These are phyloP conservation scores for Polietes domitor DNA, from an alignment of 2,888 invertebrate species.

Conservation along the genomic window DNA sequence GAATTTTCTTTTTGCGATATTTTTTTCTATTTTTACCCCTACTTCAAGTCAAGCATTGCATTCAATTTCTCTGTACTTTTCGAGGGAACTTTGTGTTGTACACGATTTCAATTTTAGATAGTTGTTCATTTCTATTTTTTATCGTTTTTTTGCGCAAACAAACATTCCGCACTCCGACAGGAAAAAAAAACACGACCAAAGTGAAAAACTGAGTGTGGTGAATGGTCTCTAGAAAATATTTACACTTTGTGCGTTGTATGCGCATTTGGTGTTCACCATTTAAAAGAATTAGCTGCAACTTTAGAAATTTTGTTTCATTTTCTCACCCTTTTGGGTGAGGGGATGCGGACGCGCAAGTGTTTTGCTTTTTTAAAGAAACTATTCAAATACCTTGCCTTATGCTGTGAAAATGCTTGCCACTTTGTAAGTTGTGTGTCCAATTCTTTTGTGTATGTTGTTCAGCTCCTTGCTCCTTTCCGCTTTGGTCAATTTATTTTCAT, in stretches of 20 bases:
- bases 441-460: background rate
- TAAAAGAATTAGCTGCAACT: constrained; percentile 29
- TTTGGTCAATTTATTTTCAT: constrained; percentile 9
- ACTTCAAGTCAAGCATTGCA: constrained; percentile 36
- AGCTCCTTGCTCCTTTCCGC: background rate
- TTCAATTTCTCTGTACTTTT: constrained; percentile 23
- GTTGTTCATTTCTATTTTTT: constrained; percentile 65
- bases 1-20: constrained; percentile 5
- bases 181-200: background rate
- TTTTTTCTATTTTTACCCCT: background rate
- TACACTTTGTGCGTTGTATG: constrained; percentile 27
- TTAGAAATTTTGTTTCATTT: constrained; percentile 26
- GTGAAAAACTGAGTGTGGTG: constrained; percentile 4
- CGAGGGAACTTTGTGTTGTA: constrained; percentile 3
- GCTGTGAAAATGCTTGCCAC: background rate
- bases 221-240: constrained; percentile 20
- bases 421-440: background rate
- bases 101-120: constrained; percentile 71
- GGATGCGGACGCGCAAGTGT: background rate
- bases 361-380: background rate
- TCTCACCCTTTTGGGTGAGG: constrained; percentile 1
- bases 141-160: constrained; percentile 11
- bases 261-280: constrained; percentile 1
- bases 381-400: background rate
- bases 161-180: background rate